A percentile compares a stretch with the other conserved stretches of the same genome.
phyloP scores from a whole-genome alignment of 2,113 vertebrate genomes.

The Dermatemys mawii region DNA sequence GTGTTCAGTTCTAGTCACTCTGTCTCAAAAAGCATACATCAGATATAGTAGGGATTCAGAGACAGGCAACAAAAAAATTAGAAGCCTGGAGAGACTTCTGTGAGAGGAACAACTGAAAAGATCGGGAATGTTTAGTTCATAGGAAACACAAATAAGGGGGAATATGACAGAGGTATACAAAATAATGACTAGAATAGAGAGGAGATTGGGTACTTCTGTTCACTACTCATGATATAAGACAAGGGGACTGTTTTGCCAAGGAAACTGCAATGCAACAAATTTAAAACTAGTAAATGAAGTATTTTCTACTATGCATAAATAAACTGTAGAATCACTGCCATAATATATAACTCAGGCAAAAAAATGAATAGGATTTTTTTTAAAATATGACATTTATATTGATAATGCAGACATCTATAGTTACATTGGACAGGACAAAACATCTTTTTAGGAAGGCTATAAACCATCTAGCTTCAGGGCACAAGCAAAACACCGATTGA shows the following conservation, averaged over 20 bases:
- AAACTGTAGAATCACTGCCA: background rate
- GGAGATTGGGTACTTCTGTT: background rate
- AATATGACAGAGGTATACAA: too few relatives aligned
- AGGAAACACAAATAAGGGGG: background rate
- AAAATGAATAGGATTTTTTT: background rate
- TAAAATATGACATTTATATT: rapidly evolving
- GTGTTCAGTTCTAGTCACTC: background rate
- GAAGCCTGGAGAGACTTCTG: background rate
- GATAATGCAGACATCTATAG: background rate
- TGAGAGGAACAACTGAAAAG: background rate
- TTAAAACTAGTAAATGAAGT: background rate
- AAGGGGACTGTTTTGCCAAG: background rate
- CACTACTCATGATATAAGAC: background rate
- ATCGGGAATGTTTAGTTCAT: background rate
- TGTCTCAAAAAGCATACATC: rapidly evolving
- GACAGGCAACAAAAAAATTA: background rate
- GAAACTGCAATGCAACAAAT: background rate
- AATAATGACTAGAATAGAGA: background rate
- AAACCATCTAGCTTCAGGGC: too few relatives aligned
- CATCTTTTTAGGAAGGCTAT: background rate
- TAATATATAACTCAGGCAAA: background rate
- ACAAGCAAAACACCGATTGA: background rate
- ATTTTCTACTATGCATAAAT: background rate
- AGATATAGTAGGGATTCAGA: background rate
- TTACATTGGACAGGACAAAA: background rate